These are phyloP conservation scores for Oncorhynchus nerka DNA, from an alignment of 2,113 vertebrate species.

Conservation along the genomic window DNA sequence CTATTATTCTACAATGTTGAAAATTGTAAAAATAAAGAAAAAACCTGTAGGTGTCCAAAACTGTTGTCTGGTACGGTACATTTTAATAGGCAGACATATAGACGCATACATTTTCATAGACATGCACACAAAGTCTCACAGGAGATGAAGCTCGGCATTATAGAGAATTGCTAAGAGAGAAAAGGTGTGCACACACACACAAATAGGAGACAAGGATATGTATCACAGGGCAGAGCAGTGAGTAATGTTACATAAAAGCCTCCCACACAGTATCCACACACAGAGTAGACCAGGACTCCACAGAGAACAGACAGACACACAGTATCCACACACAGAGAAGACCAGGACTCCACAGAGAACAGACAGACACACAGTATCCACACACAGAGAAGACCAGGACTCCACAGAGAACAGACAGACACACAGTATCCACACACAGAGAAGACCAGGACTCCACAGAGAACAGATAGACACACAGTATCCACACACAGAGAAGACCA, in stretches of 20 bases:
- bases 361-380: too few relatives aligned
- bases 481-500: conserved; percentile 1
- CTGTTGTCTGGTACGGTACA: not conserved
- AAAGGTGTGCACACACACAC: not conserved
- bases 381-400: too few relatives aligned
- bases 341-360: too few relatives aligned
- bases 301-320: conserved; percentile 4
- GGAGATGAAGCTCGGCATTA: not conserved
- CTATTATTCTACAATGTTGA: too few relatives aligned
- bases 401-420: too few relatives aligned
- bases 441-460: too few relatives aligned
- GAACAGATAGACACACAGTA: not conserved
- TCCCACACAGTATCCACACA: conserved; percentile 23
- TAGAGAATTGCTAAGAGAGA: too few relatives aligned
- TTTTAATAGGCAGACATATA: too few relatives aligned
- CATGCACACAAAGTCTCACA: conserved; percentile 1
- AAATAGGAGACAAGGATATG: not conserved
- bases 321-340: not conserved
- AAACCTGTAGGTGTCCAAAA: too few relatives aligned
- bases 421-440: too few relatives aligned
- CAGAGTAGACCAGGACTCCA: too few relatives aligned
- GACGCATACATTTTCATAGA: not conserved
- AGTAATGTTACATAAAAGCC: conserved; percentile 45
- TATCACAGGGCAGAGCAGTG: conserved; percentile 33
- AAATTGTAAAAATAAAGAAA: too few relatives aligned